Conservation (phyloP, 2,888 invertebrate genomes). For the Tinea trinotella region DNA sequence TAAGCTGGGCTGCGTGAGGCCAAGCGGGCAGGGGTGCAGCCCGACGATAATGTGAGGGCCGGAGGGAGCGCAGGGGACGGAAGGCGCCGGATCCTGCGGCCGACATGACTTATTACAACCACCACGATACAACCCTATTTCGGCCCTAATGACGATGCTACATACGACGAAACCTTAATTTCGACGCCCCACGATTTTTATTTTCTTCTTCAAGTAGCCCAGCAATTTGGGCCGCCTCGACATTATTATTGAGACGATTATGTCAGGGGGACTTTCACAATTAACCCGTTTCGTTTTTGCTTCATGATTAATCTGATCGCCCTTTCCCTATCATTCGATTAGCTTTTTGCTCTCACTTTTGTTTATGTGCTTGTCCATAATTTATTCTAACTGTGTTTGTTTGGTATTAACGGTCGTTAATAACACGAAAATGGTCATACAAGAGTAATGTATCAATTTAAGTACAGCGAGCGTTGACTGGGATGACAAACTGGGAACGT, state of each 20-base stretch:
- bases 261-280: conserved; percentile 27
- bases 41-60: conserved; percentile 3
- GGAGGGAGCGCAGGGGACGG: conserved; percentile 10
- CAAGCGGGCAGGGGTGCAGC: conserved; percentile 1
- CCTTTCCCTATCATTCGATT: conserved; percentile 13
- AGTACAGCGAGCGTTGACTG: conserved; percentile 20
- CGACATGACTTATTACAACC: conserved; percentile 70
- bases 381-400: conserved; percentile 15
- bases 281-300: conserved; percentile 28
- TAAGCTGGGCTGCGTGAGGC: conserved; percentile 11
- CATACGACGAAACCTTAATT: conserved; percentile 54
- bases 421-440: conserved; percentile 18
- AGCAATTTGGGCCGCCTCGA: conserved; percentile 47
- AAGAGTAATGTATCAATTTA: conserved; percentile 22
- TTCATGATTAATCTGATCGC: conserved; percentile 16
- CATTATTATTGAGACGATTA: conserved; percentile 34
- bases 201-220: conserved; percentile 61
- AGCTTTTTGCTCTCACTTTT: conserved; percentile 13
- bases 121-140: conserved; percentile 70
- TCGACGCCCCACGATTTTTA: conserved; percentile 67
- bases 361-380: conserved; percentile 11
- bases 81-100: conserved; percentile 42
- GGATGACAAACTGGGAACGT: conserved; percentile 18
- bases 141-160: conserved; percentile 65
- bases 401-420: conserved; percentile 18